These are phyloP conservation scores for Paracanthobrama guichenoti DNA, from an alignment of 2,113 vertebrate species.

Conservation along the genomic window DNA sequence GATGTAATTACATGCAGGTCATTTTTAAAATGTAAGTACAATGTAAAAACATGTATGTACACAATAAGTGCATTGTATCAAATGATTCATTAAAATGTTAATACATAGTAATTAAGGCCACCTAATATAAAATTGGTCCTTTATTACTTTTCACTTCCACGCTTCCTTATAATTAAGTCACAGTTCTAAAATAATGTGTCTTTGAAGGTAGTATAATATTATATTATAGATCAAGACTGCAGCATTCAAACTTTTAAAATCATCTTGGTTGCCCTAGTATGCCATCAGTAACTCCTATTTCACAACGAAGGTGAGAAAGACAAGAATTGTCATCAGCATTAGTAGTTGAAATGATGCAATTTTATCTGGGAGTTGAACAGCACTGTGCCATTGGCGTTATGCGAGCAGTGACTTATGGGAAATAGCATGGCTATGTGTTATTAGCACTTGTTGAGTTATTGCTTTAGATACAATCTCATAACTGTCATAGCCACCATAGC, in stretches of 20 bases:
- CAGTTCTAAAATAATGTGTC: too few relatives aligned
- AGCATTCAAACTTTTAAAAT: background rate
- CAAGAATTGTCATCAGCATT: conserved; percentile 17
- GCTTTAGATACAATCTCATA: conserved; percentile 33
- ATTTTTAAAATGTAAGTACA: too few relatives aligned
- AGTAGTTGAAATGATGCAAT: conserved; percentile 15
- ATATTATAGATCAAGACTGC: conserved; percentile 53
- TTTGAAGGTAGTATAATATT: too few relatives aligned
- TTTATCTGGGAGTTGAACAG: conserved; percentile 8
- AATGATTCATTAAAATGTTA: too few relatives aligned
- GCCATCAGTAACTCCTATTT: conserved; percentile 23
- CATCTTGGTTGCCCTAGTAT: background rate
- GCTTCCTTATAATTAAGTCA: too few relatives aligned
- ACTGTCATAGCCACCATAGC: conserved; percentile 9
- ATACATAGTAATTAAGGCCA: too few relatives aligned
- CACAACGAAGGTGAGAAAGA: background rate
- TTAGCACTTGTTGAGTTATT: conserved; percentile 31
- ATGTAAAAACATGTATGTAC: too few relatives aligned
- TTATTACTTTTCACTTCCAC: too few relatives aligned
- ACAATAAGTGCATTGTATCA: too few relatives aligned
- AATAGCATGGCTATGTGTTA: conserved; percentile 31
- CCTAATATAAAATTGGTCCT: too few relatives aligned
- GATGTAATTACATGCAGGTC: too few relatives aligned
- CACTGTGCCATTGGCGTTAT: conserved; percentile 6
- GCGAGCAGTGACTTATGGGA: conserved; percentile 24